phyloP scores from a whole-genome alignment of 2,888 invertebrate species.

The Stomorhina lunata region DNA sequence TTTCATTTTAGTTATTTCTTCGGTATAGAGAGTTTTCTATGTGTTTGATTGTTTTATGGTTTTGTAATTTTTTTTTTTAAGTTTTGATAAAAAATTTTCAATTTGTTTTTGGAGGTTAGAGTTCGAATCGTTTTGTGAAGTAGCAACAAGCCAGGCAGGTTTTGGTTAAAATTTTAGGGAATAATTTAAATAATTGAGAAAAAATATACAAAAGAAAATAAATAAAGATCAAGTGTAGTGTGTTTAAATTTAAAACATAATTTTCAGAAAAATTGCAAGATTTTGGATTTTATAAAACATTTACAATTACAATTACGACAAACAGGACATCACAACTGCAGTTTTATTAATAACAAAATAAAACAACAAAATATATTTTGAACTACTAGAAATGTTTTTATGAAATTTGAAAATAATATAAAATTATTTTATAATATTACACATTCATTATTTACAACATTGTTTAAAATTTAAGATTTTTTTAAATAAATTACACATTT shows the following conservation, averaged over 20 bases:
- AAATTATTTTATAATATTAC: not conserved
- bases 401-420: not conserved
- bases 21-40: slow-evolving; percentile 78
- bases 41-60: slow-evolving; percentile 7
- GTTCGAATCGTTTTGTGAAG: slow-evolving; percentile 2
- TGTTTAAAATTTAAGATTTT: too few relatives aligned
- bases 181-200: slow-evolving; percentile 5
- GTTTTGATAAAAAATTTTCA: slow-evolving; percentile 29
- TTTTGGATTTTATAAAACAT: not conserved
- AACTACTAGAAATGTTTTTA: not conserved
- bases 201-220: slow-evolving; percentile 33
- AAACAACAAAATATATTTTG: not conserved
- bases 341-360: not conserved
- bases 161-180: slow-evolving; percentile 23
- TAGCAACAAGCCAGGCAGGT: slow-evolving; percentile 57
- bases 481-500: too few relatives aligned
- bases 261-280: not conserved
- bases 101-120: not conserved
- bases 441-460: too few relatives aligned
- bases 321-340: slow-evolving; percentile 56
- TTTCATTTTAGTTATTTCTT: slow-evolving; percentile 78
- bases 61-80: slow-evolving; percentile 14
- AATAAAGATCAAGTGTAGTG: slow-evolving; percentile 43
- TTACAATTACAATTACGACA: slow-evolving; percentile 5
- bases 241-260: not conserved